These are phyloP conservation scores for Mizuhopecten yessoensis DNA, from an alignment of 1,140 invertebrate species.

Conservation along the genomic window DNA sequence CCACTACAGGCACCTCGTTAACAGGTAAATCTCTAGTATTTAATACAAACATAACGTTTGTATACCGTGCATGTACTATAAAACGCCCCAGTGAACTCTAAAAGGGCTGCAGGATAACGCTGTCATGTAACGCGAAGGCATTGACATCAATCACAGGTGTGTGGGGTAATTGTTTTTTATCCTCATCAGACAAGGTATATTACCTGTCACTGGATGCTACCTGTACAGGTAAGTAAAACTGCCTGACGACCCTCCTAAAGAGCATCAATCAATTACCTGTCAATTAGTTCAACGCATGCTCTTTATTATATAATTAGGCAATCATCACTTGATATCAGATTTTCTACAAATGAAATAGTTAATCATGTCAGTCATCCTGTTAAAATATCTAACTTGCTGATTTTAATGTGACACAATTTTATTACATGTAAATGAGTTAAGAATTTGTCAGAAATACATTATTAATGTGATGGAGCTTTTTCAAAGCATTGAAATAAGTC, in stretches of 20 bases:
- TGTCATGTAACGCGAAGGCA: neutral
- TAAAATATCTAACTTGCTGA: neutral
- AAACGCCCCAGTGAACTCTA: neutral
- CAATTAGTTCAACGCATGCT: neutral
- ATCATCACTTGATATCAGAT: neutral
- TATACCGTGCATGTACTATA: conserved; percentile 33
- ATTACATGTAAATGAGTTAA: neutral
- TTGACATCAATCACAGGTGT: neutral
- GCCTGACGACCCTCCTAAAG: neutral
- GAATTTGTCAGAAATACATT: neutral
- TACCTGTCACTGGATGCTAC: neutral
- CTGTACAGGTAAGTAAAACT: neutral
- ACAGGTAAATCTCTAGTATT: conserved; percentile 38
- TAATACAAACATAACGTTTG: conserved; percentile 35
- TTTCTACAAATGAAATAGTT: neutral
- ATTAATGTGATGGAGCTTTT: neutral
- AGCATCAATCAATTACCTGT: neutral
- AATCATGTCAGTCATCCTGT: neutral
- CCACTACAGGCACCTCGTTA: conserved; percentile 2
- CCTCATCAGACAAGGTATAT: neutral
- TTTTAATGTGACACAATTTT: neutral
- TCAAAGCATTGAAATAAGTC: too few species aligned
- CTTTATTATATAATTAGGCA: conserved; percentile 30
- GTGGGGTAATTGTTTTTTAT: neutral
- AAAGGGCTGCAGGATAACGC: neutral